These are phyloP conservation scores for Scaptomyza reducta DNA, from an alignment of 2,888 invertebrate genomes.

Conservation along the genomic window DNA sequence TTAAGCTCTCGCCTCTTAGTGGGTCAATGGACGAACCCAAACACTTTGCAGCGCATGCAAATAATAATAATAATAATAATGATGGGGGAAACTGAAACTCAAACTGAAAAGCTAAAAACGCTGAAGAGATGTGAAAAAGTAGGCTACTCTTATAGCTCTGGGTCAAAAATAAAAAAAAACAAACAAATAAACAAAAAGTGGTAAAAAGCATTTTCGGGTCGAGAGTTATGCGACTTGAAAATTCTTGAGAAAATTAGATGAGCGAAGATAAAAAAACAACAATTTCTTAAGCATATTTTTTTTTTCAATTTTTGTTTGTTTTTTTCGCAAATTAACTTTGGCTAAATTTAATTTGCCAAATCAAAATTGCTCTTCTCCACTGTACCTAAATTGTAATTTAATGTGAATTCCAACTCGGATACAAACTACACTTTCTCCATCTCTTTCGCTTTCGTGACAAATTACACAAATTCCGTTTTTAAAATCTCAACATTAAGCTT, in stretches of 20 bases:
- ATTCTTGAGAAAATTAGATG: conserved; percentile 30
- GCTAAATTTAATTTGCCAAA: conserved; percentile 44
- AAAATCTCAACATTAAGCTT: conserved; percentile 43
- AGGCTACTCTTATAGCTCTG: conserved; percentile 4
- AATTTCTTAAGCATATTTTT: not conserved
- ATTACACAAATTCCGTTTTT: conserved; percentile 50
- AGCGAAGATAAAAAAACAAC: conserved; percentile 2
- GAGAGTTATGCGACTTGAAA: not conserved
- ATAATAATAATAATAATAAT: conserved; percentile 18
- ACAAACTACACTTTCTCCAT: not conserved
- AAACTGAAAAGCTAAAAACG: not conserved
- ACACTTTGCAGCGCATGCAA: conserved; percentile 17
- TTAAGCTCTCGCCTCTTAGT: conserved; percentile 37
- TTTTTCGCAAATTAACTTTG: conserved; percentile 60
- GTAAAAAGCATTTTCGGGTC: conserved; percentile 5
- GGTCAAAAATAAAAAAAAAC: conserved; percentile 6
- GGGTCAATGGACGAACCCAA: conserved; percentile 51
- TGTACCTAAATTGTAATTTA: conserved; percentile 34
- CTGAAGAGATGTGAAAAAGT: not conserved
- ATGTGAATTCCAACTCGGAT: conserved; percentile 5
- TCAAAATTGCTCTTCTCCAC: conserved; percentile 21
- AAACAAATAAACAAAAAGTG: conserved; percentile 1
- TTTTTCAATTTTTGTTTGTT: not conserved
- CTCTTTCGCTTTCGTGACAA: conserved; percentile 26
- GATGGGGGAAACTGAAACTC: not conserved